Base-by-base conservation (phyloP, 2,797 vertebrate species). In the Sardinella longiceps region DNA sequence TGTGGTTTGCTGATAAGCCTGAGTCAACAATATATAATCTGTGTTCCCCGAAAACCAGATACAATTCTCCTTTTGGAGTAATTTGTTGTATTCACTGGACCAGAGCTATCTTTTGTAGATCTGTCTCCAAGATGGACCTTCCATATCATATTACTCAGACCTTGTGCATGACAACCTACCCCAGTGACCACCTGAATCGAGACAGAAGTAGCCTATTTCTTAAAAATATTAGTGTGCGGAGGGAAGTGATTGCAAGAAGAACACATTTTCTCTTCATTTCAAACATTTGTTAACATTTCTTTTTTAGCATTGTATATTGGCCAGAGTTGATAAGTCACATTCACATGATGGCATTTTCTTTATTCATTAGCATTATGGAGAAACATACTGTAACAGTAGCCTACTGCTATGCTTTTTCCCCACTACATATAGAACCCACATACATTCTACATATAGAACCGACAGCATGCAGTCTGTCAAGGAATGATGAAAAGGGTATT, bases 11-110 rank as follows among this genome's bases (percentile, higher is more conserved):
- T 5, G 91, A 92, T 92, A 91, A 84, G 45, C 5, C 1, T 83
- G 70, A 87, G 86, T 89, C 87, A 92, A 90, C 90, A 92, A 88
- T 84, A 90, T 86, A 88, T 88, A 83, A 87, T 84, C 46, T 84
- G 56, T 45, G 80, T 81, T 80, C 83, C 74, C 85, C 82, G 39
- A 39, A 63, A 77, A 18, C 48, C 63, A 5, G 80, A 87, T 87
- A 82, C 77, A 85, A 80, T 53, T 53, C 20, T 53, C 51, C 18
- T 53, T 53, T 20, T 53, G 4, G 4, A 23, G 18, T 84, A 51
- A 51, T 51, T 82, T 60, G 56, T 5, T 81, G 81, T 80, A 14
- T 86, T 84, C 86, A 91, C 88, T 89, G 70, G 80, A 50, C 48
- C 28, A 9, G 20, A 66, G 48, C 3, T 87, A 89, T 90, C 89